phyloP scores from a whole-genome alignment of 2,888 invertebrate species.

The Priapulus caudatus region DNA sequence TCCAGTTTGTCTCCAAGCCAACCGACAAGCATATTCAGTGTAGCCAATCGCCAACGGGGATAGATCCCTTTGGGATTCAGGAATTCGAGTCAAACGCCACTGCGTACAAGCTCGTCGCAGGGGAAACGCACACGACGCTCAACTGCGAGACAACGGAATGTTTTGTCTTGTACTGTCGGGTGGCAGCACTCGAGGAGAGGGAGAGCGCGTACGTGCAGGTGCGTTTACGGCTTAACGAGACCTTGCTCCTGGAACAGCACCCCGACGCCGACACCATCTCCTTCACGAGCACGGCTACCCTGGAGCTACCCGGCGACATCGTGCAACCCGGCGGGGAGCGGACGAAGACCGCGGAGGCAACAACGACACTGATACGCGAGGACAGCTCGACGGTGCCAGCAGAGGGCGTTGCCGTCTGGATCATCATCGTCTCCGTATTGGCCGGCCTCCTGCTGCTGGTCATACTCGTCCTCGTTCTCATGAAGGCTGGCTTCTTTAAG shows the following conservation, averaged over 20 bases:
- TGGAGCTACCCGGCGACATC: not conserved
- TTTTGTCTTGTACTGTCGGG: not conserved
- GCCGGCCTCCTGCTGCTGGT: conserved; percentile 70
- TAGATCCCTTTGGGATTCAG: not conserved
- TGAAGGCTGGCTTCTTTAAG: conserved; percentile 70
- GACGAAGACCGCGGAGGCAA: not conserved
- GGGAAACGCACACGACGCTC: not conserved
- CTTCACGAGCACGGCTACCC: not conserved
- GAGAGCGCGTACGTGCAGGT: not conserved
- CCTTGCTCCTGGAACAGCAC: not conserved
- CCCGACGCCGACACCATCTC: not conserved
- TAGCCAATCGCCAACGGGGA: not conserved
- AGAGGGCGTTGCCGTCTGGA: conserved; percentile 67
- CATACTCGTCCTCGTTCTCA: conserved; percentile 62
- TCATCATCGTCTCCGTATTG: conserved; percentile 64
- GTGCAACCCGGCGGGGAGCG: not conserved
- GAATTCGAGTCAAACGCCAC: not conserved
- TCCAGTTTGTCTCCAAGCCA: too few relatives aligned
- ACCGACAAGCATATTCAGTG: too few relatives aligned
- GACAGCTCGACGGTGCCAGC: conserved; percentile 43
- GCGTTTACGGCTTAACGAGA: not conserved
- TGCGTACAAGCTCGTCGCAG: not conserved
- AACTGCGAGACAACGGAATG: not conserved
- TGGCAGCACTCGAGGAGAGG: not conserved
- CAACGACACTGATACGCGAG: not conserved